Evolutionary conservation across 2,888 invertebrate genomes (phyloP).

Genomic region (Andrena bicolor): DNA sequence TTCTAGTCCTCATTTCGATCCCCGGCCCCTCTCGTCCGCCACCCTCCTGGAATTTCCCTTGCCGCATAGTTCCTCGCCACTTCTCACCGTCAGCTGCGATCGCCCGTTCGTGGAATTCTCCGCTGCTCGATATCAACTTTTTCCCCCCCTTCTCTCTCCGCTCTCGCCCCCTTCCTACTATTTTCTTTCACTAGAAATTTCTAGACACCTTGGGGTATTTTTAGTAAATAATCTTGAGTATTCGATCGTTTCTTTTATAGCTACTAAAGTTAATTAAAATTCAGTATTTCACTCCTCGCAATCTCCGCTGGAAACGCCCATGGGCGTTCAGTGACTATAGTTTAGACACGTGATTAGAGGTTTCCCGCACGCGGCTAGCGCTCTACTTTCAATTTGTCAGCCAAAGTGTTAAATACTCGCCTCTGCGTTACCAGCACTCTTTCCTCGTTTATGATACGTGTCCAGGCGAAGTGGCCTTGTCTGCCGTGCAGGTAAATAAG

Average conservation of each 20-base stretch:
- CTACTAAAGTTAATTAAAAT: too few species aligned
- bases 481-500: background rate
- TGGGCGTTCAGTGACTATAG: too few species aligned
- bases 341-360: too few species aligned
- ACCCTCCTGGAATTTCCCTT: slow-evolving; percentile 65
- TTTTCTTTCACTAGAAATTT: background rate
- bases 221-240: too few species aligned
- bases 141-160: slow-evolving; percentile 11
- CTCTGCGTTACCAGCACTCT: background rate
- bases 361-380: too few species aligned
- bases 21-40: slow-evolving; percentile 30
- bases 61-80: slow-evolving; percentile 68
- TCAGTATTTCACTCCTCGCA: too few species aligned
- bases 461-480: background rate
- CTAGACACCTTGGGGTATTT: too few species aligned
- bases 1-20: slow-evolving; percentile 52
- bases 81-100: slow-evolving; percentile 68
- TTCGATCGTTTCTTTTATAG: too few species aligned
- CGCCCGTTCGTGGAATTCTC: slow-evolving; percentile 68
- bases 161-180: background rate
- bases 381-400: too few species aligned
- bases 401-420: background rate
- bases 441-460: background rate
- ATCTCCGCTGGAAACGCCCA: too few species aligned
- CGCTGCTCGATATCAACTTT: slow-evolving; percentile 65